phyloP scores from a whole-genome alignment of 2,888 invertebrate genomes.

The Prosopocoilus inquinatus region DNA sequence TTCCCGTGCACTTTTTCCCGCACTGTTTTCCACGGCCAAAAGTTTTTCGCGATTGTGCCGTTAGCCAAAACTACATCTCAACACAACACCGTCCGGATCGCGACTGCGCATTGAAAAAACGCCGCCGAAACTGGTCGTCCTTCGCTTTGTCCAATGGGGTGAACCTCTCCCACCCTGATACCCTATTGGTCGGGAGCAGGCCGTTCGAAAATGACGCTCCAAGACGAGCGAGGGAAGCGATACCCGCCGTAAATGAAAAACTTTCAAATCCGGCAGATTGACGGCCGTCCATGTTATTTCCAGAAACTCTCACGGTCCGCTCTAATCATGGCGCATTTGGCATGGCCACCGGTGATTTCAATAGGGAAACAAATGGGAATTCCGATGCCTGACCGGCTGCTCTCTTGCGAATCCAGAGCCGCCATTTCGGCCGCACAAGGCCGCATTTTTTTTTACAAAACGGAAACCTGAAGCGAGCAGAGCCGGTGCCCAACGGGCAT shows the following conservation, averaged over 20 bases:
- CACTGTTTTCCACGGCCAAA: conserved; percentile 8
- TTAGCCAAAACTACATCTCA: conserved; percentile 25
- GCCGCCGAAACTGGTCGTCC: conserved; percentile 40
- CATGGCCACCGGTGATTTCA: background rate
- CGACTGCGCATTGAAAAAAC: conserved; percentile 38
- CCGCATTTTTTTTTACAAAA: no score
- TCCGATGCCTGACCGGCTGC: background rate
- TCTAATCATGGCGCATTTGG: conserved; percentile 2
- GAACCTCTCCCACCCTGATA: conserved; percentile 37
- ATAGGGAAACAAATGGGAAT: background rate
- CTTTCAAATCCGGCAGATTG: conserved; percentile 36
- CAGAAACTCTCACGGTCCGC: conserved; percentile 24
- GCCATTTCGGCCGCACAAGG: no score
- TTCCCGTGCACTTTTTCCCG: conserved; percentile 56
- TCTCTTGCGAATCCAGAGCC: no score
- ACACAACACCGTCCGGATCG: conserved; percentile 20
- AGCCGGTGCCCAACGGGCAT: no score
- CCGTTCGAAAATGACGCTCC: conserved; percentile 37
- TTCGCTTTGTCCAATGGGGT: conserved; percentile 43
- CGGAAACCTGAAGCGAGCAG: no score
- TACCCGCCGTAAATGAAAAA: conserved; percentile 25
- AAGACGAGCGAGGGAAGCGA: conserved; percentile 20
- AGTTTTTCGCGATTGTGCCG: conserved; percentile 23
- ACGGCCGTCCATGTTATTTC: conserved; percentile 45
- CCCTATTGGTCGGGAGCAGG: conserved; percentile 39